Percentiles rank a stretch among this genome's conserved stretches.
Evolutionary conservation across 2,888 invertebrate genomes (phyloP).

Genomic region (Zhuqinia jingwanae): DNA sequence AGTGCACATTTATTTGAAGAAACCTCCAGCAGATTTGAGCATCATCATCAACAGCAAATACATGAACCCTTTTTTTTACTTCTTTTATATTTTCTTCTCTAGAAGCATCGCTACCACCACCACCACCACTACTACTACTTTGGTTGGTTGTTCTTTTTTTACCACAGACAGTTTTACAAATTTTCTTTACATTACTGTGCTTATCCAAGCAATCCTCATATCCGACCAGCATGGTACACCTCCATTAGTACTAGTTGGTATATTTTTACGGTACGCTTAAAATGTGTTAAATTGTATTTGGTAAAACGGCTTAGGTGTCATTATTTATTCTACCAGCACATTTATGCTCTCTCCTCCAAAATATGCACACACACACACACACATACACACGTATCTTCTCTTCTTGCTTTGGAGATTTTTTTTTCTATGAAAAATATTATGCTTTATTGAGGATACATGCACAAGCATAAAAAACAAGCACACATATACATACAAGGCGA

Average conservation of each 20-base stretch:
- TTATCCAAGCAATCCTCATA: neutral
- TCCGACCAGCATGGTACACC: neutral
- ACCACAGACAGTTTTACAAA: conserved; percentile 18
- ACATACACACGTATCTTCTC: neutral
- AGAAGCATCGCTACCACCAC: neutral
- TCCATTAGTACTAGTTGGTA: neutral
- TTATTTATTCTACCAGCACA: conserved; percentile 43
- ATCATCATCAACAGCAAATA: neutral
- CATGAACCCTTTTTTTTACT: conserved; percentile 4
- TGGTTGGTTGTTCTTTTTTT: neutral
- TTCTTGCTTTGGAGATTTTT: no score
- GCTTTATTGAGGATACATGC: conserved; percentile 19
- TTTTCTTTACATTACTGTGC: conserved; percentile 1
- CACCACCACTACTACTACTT: neutral
- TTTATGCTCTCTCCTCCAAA: neutral
- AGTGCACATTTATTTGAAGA: conserved; percentile 67
- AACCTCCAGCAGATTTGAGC: conserved; percentile 63
- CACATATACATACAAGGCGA: neutral
- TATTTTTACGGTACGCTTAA: neutral
- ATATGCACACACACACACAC: conserved; percentile 34
- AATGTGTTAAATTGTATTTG: conserved; percentile 40
- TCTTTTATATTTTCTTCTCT: conserved; percentile 22
- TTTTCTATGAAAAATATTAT: conserved; percentile 27
- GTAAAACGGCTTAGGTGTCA: conserved; percentile 31
- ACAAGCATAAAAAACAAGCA: conserved; percentile 5